Conservation (phyloP, 2,888 invertebrate genomes). For the Pseudococcus viburni region DNA sequence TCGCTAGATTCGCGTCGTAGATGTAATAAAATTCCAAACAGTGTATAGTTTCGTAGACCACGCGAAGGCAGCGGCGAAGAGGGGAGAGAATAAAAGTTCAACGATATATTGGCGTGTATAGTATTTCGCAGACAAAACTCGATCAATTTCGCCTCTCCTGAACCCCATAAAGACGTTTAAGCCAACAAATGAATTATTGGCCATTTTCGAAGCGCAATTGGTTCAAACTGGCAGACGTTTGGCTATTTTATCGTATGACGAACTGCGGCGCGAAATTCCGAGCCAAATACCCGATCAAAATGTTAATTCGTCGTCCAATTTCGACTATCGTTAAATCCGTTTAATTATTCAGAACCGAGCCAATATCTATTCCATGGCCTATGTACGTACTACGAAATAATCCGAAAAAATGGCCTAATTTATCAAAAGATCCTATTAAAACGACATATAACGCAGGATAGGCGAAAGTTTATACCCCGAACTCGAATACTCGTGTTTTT, state of each 20-base stretch:
- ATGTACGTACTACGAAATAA: not conserved
- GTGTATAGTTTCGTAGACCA: not conserved
- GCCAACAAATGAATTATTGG: constrained; percentile 18
- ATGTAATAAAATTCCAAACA: constrained; percentile 18
- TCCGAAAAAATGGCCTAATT: not conserved
- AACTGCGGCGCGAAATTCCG: constrained; percentile 8
- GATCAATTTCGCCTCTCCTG: not conserved
- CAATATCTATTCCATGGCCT: constrained; percentile 4
- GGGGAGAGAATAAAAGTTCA: not conserved
- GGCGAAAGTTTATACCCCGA: not conserved
- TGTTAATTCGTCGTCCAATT: constrained; percentile 35
- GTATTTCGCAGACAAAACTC: constrained; percentile 4
- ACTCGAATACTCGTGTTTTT: constrained; percentile 13
- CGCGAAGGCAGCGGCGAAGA: not conserved
- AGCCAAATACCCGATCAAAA: constrained; percentile 31
- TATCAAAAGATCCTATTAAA: constrained; percentile 41
- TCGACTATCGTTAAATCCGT: not conserved
- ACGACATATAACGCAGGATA: not conserved
- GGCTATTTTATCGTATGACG: not conserved
- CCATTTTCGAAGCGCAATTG: constrained; percentile 30
- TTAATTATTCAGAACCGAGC: constrained; percentile 33
- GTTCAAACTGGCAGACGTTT: constrained; percentile 6
- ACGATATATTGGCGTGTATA: not conserved
- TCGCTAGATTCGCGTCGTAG: constrained; percentile 24
- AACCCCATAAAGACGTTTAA: not conserved